Conservation (phyloP, 2,113 vertebrate species). For the Hyperopisus bebe region DNA sequence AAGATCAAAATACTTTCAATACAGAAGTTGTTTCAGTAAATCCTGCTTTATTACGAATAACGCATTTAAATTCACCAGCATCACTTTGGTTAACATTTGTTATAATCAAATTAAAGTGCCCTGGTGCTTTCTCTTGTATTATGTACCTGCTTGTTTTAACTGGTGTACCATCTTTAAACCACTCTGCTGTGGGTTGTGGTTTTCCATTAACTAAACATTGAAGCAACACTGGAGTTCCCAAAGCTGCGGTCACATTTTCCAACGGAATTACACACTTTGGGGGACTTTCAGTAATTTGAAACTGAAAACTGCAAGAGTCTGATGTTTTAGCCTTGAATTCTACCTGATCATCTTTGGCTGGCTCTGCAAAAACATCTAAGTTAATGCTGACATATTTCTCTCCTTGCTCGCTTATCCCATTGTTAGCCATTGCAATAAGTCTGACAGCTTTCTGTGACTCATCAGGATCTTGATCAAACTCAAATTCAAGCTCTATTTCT, state of each 20-base stretch:
- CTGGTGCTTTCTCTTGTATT: slow-evolving; percentile 71
- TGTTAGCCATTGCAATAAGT: slow-evolving; percentile 65
- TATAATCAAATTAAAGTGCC: slow-evolving; percentile 78
- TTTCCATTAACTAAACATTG: slow-evolving; percentile 81
- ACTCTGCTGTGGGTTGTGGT: slow-evolving; percentile 67
- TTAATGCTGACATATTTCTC: slow-evolving; percentile 66
- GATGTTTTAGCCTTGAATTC: slow-evolving; percentile 76
- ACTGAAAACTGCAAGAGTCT: slow-evolving; percentile 80
- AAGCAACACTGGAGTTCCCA: slow-evolving; percentile 74
- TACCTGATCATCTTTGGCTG: slow-evolving; percentile 66
- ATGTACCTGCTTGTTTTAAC: slow-evolving; percentile 71
- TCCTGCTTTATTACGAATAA: slow-evolving; percentile 77
- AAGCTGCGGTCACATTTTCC: slow-evolving; percentile 66
- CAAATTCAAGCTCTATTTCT: slow-evolving; percentile 79
- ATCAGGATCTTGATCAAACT: slow-evolving; percentile 62
- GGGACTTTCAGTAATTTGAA: slow-evolving; percentile 75
- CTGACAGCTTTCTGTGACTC: slow-evolving; percentile 66
- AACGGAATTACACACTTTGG: slow-evolving; percentile 77
- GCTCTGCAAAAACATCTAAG: slow-evolving; percentile 74
- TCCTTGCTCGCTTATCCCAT: slow-evolving; percentile 60
- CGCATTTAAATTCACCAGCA: slow-evolving; percentile 81
- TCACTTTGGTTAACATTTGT: slow-evolving; percentile 68
- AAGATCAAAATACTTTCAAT: slow-evolving; percentile 68
- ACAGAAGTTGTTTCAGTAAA: slow-evolving; percentile 66
- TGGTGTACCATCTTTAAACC: slow-evolving; percentile 76